These are phyloP conservation scores for Machaerirhynchus nigripectus DNA, from an alignment of 2,113 vertebrate genomes.

Conservation along the genomic window DNA sequence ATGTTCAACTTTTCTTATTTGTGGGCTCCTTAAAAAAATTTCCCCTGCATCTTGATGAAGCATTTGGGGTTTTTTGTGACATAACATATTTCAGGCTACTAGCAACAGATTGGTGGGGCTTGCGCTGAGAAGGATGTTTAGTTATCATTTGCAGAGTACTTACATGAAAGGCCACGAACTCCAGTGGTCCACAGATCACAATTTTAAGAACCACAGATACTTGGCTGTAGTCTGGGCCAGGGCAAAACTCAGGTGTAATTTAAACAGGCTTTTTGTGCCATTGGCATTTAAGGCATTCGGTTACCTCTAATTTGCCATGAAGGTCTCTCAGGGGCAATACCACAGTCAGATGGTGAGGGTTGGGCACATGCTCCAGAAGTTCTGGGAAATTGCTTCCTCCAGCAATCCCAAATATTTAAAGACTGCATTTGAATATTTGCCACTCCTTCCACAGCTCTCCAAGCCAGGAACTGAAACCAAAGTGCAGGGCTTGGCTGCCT, in stretches of 20 bases:
- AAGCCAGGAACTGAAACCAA: background rate
- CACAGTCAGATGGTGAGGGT: background rate
- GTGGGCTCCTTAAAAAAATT: background rate
- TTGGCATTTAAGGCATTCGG: background rate
- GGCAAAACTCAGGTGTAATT: background rate
- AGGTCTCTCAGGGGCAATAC: fast-evolving
- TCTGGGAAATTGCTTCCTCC: background rate
- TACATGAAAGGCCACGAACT: background rate
- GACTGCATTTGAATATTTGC: background rate
- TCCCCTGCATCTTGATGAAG: background rate
- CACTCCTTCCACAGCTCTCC: background rate
- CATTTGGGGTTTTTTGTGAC: background rate
- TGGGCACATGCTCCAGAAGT: background rate
- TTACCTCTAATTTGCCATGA: fast-evolving
- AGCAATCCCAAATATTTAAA: conserved; percentile 2
- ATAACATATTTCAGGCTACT: background rate
- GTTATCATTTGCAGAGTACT: background rate
- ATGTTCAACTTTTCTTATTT: background rate
- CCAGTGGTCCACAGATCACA: too few species aligned
- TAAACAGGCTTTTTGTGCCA: background rate
- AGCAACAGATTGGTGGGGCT: background rate
- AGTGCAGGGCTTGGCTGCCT: background rate
- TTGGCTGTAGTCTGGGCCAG: background rate
- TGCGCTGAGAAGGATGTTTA: background rate
- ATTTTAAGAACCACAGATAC: background rate